These are phyloP conservation scores for Actinernus sp. DNA, from an alignment of 92 coral and sea anemone genomes.

Conservation along the genomic window DNA sequence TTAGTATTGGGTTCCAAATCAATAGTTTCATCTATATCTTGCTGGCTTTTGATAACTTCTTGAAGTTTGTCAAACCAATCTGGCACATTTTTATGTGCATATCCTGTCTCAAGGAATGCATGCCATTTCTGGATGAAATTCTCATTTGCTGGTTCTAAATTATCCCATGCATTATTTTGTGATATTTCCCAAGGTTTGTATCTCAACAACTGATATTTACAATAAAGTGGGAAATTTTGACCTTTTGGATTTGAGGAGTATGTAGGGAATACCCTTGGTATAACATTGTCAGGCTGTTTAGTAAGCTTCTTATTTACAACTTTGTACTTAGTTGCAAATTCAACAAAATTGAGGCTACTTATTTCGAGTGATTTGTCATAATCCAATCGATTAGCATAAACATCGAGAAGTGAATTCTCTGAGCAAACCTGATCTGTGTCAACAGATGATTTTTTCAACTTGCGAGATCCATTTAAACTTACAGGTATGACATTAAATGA, in stretches of 20 bases:
- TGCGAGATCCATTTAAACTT: slow-evolving; percentile 55
- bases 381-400: slow-evolving; percentile 52
- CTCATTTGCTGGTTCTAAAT: slow-evolving; percentile 39
- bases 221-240: slow-evolving; percentile 36
- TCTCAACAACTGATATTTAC: slow-evolving; percentile 72
- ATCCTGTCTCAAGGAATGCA: slow-evolving; percentile 43
- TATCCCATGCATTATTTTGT: slow-evolving; percentile 69
- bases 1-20: neutral
- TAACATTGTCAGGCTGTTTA: slow-evolving; percentile 53
- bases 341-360: slow-evolving; percentile 38
- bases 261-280: slow-evolving; percentile 62
- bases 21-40: slow-evolving; percentile 25
- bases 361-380: slow-evolving; percentile 38
- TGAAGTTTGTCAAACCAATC: slow-evolving; percentile 69
- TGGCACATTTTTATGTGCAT: slow-evolving; percentile 48
- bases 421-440: slow-evolving; percentile 37
- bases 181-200: slow-evolving; percentile 44
- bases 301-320: slow-evolving; percentile 49
- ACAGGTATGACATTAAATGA: slow-evolving; percentile 54
- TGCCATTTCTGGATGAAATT: neutral
- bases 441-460: slow-evolving; percentile 5
- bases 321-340: slow-evolving; percentile 66
- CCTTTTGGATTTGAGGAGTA: slow-evolving; percentile 73
- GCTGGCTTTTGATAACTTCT: slow-evolving; percentile 37
- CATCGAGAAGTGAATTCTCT: slow-evolving; percentile 55